Evolutionary conservation across 2,797 vertebrate species (phyloP).

Genomic region (Coracias cyanogaster): DNA sequence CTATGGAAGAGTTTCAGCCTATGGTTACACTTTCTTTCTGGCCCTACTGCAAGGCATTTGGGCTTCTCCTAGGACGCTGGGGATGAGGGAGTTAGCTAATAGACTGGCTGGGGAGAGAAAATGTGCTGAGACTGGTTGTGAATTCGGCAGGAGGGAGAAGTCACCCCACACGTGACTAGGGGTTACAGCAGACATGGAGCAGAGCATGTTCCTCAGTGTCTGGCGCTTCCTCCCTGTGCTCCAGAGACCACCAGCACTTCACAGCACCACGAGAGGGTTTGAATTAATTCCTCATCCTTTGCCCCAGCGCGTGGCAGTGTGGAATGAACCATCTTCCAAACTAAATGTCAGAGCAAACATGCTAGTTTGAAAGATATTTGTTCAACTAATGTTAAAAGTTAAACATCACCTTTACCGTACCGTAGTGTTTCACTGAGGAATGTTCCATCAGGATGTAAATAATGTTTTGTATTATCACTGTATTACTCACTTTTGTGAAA

Average conservation of each 20-base stretch:
- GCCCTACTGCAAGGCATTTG: neutral
- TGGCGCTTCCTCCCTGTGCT: neutral
- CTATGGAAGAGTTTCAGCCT: neutral
- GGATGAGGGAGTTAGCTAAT: neutral
- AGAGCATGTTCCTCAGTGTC: neutral
- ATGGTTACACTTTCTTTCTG: neutral
- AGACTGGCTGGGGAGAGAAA: neutral
- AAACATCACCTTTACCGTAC: neutral
- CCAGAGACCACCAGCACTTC: neutral
- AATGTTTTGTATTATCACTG: neutral
- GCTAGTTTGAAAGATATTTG: neutral
- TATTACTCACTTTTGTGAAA: neutral
- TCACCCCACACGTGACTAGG: neutral
- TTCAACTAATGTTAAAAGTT: slow-evolving; percentile 17
- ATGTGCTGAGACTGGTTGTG: neutral
- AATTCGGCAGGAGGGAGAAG: slow-evolving; percentile 22
- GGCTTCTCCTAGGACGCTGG: neutral
- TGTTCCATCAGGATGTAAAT: neutral
- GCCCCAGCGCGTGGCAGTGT: neutral
- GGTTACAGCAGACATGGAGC: slow-evolving; percentile 26
- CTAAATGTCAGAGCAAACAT: neutral
- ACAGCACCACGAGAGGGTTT: neutral
- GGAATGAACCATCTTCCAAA: neutral
- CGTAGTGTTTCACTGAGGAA: neutral
- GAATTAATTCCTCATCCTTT: slow-evolving; percentile 7